Evolutionary conservation across 2,797 vertebrate species (phyloP).

Genomic region (Ptychobarbus kaznakovi): DNA sequence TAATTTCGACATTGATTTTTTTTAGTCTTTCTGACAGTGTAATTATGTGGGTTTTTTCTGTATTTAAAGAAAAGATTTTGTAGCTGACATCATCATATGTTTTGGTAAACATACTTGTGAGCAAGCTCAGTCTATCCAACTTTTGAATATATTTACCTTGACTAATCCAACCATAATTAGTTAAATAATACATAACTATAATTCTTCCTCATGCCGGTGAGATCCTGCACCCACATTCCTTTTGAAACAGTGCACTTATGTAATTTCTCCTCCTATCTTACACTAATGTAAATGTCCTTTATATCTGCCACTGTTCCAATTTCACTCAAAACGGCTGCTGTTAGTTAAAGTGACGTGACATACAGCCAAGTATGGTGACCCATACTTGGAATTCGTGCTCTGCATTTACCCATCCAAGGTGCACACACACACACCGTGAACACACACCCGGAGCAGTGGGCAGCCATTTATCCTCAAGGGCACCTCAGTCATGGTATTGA

Average conservation of each 20-base stretch:
- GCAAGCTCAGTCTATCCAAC: not conserved
- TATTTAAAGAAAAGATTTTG: not conserved
- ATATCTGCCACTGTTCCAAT: not conserved
- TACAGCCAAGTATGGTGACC: no score
- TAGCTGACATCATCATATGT: not conserved
- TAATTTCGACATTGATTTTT: not conserved
- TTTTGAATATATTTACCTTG: not conserved
- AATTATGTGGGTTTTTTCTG: not conserved
- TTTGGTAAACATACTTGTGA: not conserved
- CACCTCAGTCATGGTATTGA: no score
- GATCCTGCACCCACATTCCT: not conserved
- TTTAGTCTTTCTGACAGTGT: no score
- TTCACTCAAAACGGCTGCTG: not conserved
- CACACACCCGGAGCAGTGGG: no score
- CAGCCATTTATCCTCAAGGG: no score
- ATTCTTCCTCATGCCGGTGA: not conserved
- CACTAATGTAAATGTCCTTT: not conserved
- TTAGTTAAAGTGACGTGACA: no score
- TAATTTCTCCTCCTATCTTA: not conserved
- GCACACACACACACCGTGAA: no score
- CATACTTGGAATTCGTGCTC: no score
- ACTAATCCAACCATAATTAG: not conserved
- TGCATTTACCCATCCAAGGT: no score
- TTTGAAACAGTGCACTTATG: not conserved
- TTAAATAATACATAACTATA: not conserved